Base-by-base conservation (phyloP, 1,140 invertebrate species). In the Maniola jurtina region DNA sequence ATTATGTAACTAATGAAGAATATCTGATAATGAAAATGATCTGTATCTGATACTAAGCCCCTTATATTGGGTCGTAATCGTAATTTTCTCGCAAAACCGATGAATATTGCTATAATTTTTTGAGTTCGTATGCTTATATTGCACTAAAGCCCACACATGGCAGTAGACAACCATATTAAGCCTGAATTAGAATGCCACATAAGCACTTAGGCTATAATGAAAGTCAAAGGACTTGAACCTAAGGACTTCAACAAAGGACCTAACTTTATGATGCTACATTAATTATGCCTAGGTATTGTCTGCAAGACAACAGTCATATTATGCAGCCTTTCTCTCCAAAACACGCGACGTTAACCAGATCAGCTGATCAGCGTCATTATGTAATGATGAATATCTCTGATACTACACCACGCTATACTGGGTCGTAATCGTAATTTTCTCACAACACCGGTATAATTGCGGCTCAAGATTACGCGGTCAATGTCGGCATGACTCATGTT, bases 401-500 rank as follows among this genome's bases (percentile, higher is more conserved):
- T 65, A 62, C 59, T 69, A 40, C 13, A 11, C 42, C 13, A 45
- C 13, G 13, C 42, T 13, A n/a, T 45, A 45, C 5, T 6, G 42
- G 35, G 47, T 64, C 52, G 62, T 47, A 52, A 25, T 55, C 52
- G 42, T 59, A 64, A 71, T 69, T 60, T 70, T 75, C 57, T 66
- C 73, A 73, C 55, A 57, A 57, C 55, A 57, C 36, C 71, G 72
- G 70, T 64, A 64, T 79, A 78, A 80, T 81, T 81, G 72, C 67
- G 56, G 52, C 59, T 66, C 64, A 58, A 80, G 77, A 81, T 79
- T 77, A 72, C 66, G 75, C 82, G 77, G 82, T 81, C 82, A 83
- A 77, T 77, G 81, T 69, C 75, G 68, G 57, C 11, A 55, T 84
- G 80, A 82, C 42, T 80, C 76, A 82, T 68, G 25, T 33, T 54